A percentile compares a stretch with the other conserved stretches of the same genome.
Evolutionary conservation across 2,797 vertebrate species (phyloP).

Genomic region (Enteromius trimaculatus): DNA sequence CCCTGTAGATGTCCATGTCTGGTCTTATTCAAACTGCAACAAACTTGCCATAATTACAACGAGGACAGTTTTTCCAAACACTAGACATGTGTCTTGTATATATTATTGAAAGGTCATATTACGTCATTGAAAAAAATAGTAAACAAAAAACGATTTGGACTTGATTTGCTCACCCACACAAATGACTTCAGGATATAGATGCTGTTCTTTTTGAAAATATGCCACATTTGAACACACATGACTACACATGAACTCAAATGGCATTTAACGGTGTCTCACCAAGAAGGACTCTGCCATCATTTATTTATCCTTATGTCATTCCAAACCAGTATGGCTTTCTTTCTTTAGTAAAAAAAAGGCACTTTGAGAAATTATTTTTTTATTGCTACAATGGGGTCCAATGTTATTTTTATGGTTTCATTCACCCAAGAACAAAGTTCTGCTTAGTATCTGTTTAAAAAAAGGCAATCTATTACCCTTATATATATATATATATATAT

Average conservation of each 20-base stretch:
- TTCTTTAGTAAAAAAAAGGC: neutral
- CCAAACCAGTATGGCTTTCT: neutral
- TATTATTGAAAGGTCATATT: slow-evolving; percentile 2
- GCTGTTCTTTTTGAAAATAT: neutral
- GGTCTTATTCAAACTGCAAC: neutral
- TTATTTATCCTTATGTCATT: neutral
- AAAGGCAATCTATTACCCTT: neutral
- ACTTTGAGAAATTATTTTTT: neutral
- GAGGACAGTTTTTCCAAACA: neutral
- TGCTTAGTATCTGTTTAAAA: neutral
- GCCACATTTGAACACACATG: neutral
- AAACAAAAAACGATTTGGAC: neutral
- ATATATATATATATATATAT: no score
- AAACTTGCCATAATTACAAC: slow-evolving; percentile 13
- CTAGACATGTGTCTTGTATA: neutral
- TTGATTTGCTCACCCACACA: neutral
- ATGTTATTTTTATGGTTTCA: neutral
- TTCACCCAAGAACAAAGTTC: neutral
- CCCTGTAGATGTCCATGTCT: slow-evolving; percentile 7
- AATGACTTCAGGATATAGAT: neutral
- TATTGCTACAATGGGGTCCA: neutral
- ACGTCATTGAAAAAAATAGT: neutral
- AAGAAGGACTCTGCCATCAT: neutral
- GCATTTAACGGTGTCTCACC: neutral
- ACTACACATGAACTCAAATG: neutral